Percentiles rank a stretch among this genome's conserved stretches.
Evolutionary conservation across 2,797 vertebrate genomes (phyloP).

Genomic region (Falco biarmicus): DNA sequence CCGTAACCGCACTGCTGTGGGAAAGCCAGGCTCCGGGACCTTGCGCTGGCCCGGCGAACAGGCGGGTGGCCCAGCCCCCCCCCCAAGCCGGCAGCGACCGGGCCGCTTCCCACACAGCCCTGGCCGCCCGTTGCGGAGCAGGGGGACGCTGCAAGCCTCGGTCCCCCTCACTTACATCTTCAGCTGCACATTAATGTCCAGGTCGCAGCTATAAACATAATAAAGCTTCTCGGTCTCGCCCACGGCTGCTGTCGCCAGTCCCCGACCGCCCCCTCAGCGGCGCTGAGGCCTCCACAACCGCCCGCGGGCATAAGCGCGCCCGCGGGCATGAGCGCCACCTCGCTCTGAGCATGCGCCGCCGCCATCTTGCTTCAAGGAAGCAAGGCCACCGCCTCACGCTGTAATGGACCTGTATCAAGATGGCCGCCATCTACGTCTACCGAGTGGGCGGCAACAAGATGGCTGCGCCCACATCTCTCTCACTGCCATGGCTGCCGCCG

Average conservation of each 20-base stretch:
- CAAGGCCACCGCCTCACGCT: fast-evolving
- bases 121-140: neutral
- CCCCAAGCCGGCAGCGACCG: too few species aligned
- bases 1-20: neutral
- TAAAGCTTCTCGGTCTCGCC: conserved; percentile 92
- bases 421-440: neutral
- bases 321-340: fast-evolving
- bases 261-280: neutral
- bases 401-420: neutral
- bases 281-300: fast-evolving
- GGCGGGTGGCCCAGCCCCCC: neutral
- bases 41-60: neutral
- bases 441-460: neutral
- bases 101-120: neutral
- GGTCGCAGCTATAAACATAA: conserved; percentile 95
- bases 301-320: fast-evolving
- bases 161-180: conserved; percentile 88
- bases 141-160: neutral
- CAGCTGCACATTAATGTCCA: conserved; percentile 97
- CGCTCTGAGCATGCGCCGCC: neutral
- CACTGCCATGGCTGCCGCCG: fast-evolving
- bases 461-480: fast-evolving
- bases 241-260: conserved; percentile 6
- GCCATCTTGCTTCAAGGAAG: conserved; percentile 46
- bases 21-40: neutral